These are phyloP conservation scores for Coilia nasus DNA, from an alignment of 2,797 vertebrate genomes.

Conservation along the genomic window DNA sequence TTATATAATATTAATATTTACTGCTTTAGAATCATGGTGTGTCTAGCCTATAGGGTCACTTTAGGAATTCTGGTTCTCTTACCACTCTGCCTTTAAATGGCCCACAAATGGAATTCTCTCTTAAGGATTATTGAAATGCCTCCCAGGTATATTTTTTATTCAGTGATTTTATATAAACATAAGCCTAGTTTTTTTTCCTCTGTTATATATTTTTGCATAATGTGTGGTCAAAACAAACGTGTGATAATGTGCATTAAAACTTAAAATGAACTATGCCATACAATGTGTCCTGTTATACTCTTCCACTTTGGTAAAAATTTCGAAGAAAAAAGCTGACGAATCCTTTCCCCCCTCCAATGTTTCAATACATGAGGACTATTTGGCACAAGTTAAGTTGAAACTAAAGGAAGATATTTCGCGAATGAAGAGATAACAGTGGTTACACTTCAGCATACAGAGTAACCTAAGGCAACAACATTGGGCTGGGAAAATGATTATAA, in stretches of 20 bases:
- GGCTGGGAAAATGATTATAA: too few species aligned
- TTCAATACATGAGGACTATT: too few species aligned
- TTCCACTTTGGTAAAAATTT: background rate
- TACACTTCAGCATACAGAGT: too few species aligned
- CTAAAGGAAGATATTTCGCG: too few species aligned
- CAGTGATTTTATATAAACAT: conserved; percentile 60
- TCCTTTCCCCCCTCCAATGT: too few species aligned
- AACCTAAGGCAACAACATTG: too few species aligned
- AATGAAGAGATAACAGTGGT: too few species aligned
- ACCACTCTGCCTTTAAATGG: conserved; percentile 36
- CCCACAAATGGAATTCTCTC: conserved; percentile 35
- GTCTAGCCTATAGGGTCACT: conserved; percentile 15
- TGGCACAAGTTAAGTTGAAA: too few species aligned
- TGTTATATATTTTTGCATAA: conserved; percentile 54
- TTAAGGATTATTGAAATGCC: conserved; percentile 33
- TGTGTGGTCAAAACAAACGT: conserved; percentile 47
- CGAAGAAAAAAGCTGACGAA: too few species aligned
- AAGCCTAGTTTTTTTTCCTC: conserved; percentile 58
- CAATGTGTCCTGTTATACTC: background rate
- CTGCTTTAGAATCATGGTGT: conserved; percentile 32
- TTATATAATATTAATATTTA: conserved; percentile 39
- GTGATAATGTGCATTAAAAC: conserved; percentile 23
- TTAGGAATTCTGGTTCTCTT: conserved; percentile 23
- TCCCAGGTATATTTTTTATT: conserved; percentile 71
- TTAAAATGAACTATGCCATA: background rate